Evolutionary conservation across 2,113 vertebrate genomes (phyloP).

Genomic region (Chloropsis hardwickii): DNA sequence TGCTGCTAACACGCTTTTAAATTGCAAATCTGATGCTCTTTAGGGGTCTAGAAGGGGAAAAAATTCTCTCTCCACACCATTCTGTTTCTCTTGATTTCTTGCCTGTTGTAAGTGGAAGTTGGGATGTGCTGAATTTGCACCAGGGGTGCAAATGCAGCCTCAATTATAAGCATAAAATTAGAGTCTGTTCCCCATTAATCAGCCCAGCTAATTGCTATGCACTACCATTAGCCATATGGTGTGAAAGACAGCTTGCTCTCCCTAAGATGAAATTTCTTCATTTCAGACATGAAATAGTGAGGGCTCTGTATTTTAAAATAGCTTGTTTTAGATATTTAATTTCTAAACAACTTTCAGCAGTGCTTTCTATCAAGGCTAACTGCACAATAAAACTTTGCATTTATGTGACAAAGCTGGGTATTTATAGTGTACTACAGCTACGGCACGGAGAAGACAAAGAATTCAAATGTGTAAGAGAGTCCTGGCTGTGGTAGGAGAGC

Average conservation of each 20-base stretch:
- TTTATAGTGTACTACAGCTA: slow-evolving; percentile 64
- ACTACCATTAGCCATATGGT: slow-evolving; percentile 99
- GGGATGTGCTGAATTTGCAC: slow-evolving; percentile 93
- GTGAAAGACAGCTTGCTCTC: slow-evolving; percentile 90
- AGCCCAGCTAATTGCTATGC: slow-evolving; percentile 93
- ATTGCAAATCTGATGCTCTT: slow-evolving; percentile 80
- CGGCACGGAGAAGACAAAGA: slow-evolving; percentile 61
- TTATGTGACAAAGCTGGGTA: slow-evolving; percentile 76
- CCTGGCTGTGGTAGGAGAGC: slow-evolving; percentile 1
- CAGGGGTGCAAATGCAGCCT: slow-evolving; percentile 85
- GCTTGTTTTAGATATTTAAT: slow-evolving; percentile 85
- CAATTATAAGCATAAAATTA: slow-evolving; percentile 95
- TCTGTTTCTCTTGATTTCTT: slow-evolving; percentile 80
- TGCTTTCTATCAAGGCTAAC: slow-evolving; percentile 82
- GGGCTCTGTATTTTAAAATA: slow-evolving; percentile 80
- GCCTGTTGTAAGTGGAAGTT: slow-evolving; percentile 78
- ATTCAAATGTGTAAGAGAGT: slow-evolving; percentile 63
- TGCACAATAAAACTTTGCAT: slow-evolving; percentile 82
- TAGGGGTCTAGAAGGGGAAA: slow-evolving; percentile 67
- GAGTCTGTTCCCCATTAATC: slow-evolving; percentile 96
- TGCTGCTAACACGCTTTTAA: slow-evolving; percentile 76
- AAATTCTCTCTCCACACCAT: slow-evolving; percentile 68
- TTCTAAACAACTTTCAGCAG: slow-evolving; percentile 82
- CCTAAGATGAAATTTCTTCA: slow-evolving; percentile 84
- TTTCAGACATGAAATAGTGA: slow-evolving; percentile 85